Evolutionary conservation across 1,140 invertebrate genomes (phyloP).

Genomic region (Drosophila truncata): DNA sequence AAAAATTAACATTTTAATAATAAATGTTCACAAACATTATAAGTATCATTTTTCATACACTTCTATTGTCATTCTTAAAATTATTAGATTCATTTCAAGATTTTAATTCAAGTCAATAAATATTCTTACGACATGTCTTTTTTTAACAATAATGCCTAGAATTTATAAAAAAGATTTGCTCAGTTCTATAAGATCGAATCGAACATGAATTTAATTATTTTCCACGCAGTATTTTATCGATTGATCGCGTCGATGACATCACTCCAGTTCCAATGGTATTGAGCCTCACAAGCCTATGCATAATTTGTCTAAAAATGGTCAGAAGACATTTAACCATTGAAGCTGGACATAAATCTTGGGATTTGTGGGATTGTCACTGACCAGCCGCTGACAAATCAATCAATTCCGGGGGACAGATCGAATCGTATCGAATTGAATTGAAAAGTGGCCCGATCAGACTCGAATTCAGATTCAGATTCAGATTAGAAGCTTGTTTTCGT

Average conservation of each 20-base stretch:
- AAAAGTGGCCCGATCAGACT: conserved; percentile 51
- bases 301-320: conserved; percentile 79
- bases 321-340: conserved; percentile 61
- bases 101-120: neutral
- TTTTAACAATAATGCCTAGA: neutral
- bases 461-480: conserved; percentile 21
- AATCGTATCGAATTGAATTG: conserved; percentile 29
- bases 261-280: conserved; percentile 34
- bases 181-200: neutral
- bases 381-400: conserved; percentile 68
- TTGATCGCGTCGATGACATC: conserved; percentile 58
- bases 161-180: neutral
- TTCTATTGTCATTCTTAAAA: too few species aligned
- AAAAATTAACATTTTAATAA: too few species aligned
- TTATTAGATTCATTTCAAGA: too few species aligned
- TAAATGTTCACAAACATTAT: too few species aligned
- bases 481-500: conserved; percentile 61
- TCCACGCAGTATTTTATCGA: conserved; percentile 12
- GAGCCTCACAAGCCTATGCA: conserved; percentile 51
- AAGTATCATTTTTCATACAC: too few species aligned
- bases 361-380: conserved; percentile 67
- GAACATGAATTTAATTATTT: conserved; percentile 21
- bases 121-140: neutral
- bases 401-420: conserved; percentile 44
- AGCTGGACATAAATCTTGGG: conserved; percentile 65